These are phyloP conservation scores for Boleophthalmus pectinirostris DNA, from an alignment of 2,113 vertebrate species.

Conservation along the genomic window DNA sequence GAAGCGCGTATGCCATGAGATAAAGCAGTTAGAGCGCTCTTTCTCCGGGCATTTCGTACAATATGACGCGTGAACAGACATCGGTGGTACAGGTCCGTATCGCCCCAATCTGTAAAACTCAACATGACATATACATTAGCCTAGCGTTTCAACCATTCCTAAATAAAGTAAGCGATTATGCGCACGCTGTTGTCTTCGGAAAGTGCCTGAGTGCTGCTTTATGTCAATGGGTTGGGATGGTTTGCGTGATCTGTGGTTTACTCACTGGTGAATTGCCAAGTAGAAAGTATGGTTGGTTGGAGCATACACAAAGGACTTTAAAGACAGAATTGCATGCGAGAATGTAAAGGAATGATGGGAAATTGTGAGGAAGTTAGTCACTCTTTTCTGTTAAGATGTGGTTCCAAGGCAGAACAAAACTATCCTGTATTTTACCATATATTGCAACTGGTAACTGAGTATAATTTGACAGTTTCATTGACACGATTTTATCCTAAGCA, in stretches of 20 bases:
- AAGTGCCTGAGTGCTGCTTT: not conserved
- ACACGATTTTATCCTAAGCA: too few relatives aligned
- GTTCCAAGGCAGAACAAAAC: too few relatives aligned
- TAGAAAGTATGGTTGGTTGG: not conserved
- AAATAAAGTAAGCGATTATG: conserved; percentile 1
- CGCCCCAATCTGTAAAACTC: conserved; percentile 47
- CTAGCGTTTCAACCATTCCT: conserved; percentile 11
- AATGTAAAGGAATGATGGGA: too few relatives aligned
- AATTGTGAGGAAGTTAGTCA: too few relatives aligned
- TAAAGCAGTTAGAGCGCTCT: conserved; percentile 30
- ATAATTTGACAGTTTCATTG: too few relatives aligned
- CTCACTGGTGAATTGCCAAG: not conserved
- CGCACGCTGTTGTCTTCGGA: not conserved
- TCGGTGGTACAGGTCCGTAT: conserved; percentile 28
- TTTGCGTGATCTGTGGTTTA: not conserved
- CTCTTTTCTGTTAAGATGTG: too few relatives aligned
- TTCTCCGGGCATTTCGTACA: conserved; percentile 5
- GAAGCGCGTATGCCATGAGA: conserved; percentile 23
- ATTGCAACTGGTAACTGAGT: too few relatives aligned
- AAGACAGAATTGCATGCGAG: not conserved
- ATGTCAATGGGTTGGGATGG: not conserved
- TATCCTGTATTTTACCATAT: too few relatives aligned
- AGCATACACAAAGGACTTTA: not conserved
- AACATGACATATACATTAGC: conserved; percentile 49
- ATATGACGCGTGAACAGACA: conserved; percentile 45